Percentiles rank a stretch among this genome's conserved stretches.
Conservation (phyloP, 2,113 vertebrate genomes). For the Myocastor coypus region DNA sequence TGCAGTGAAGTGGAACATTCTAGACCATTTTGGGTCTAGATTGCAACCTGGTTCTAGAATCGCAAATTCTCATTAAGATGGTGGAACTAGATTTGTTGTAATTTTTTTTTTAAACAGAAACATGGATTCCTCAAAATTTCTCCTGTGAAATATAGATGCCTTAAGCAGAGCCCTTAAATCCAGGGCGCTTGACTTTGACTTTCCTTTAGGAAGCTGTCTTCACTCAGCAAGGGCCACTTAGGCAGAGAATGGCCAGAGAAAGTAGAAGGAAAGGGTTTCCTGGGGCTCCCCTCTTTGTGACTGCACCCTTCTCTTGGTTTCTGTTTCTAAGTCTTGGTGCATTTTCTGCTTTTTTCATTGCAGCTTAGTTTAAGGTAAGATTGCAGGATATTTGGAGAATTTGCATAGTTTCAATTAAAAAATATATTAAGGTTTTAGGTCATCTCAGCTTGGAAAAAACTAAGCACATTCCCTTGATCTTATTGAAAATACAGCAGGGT, state of each 20-base stretch:
- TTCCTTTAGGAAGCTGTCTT: neutral
- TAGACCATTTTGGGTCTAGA: neutral
- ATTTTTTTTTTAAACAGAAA: neutral
- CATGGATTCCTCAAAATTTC: neutral
- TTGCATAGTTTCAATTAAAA: conserved; percentile 2
- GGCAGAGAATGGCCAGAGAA: neutral
- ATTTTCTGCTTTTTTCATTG: neutral
- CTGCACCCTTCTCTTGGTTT: neutral
- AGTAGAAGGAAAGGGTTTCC: neutral
- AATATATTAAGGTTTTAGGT: neutral
- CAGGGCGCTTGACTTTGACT: conserved; percentile 15
- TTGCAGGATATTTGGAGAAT: neutral
- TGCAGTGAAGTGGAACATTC: neutral
- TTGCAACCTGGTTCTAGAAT: neutral
- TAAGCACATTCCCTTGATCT: neutral
- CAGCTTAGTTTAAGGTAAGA: neutral
- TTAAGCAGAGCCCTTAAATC: neutral
- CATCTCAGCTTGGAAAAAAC: neutral
- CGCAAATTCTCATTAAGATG: neutral
- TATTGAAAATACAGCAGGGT: conserved; percentile 3
- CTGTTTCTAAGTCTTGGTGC: neutral
- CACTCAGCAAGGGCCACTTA: neutral
- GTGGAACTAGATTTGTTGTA: neutral
- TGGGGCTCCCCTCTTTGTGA: neutral
- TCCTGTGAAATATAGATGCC: neutral